A percentile compares a stretch with the other conserved stretches of the same genome.
Evolutionary conservation across 2,797 vertebrate species (phyloP).

Genomic region (Danio kyathit): DNA sequence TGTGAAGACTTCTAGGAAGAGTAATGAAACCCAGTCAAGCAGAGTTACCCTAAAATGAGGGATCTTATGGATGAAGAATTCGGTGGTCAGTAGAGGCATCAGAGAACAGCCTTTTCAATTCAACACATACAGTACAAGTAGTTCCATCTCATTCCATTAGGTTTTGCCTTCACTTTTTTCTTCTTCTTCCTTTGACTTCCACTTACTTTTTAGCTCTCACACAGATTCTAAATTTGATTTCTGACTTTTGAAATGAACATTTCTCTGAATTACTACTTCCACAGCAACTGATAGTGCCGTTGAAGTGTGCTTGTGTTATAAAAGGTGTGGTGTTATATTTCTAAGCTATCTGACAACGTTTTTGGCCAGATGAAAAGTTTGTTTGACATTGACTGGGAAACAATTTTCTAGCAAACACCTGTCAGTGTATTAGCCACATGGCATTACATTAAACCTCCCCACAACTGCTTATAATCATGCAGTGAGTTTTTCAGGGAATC

Average conservation of each 20-base stretch:
- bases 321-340: too few species aligned
- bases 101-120: neutral
- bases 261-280: too few species aligned
- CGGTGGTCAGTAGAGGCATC: conserved; percentile 34
- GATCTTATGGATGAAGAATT: conserved; percentile 76
- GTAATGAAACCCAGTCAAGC: conserved; percentile 71
- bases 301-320: too few species aligned
- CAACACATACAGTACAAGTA: conserved; percentile 15
- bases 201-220: neutral
- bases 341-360: too few species aligned
- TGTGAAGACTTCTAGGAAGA: conserved; percentile 56
- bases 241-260: neutral
- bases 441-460: neutral
- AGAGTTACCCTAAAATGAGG: conserved; percentile 71
- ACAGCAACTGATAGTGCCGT: too few species aligned
- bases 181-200: neutral
- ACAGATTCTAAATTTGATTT: neutral
- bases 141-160: conserved; percentile 15
- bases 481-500: neutral
- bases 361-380: too few species aligned
- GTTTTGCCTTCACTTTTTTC: neutral
- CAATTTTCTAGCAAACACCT: too few species aligned
- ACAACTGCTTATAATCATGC: neutral
- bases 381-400: too few species aligned
- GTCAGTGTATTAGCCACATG: neutral